phyloP scores from a whole-genome alignment of 2,888 invertebrate species.

The Eucera pruinosa region DNA sequence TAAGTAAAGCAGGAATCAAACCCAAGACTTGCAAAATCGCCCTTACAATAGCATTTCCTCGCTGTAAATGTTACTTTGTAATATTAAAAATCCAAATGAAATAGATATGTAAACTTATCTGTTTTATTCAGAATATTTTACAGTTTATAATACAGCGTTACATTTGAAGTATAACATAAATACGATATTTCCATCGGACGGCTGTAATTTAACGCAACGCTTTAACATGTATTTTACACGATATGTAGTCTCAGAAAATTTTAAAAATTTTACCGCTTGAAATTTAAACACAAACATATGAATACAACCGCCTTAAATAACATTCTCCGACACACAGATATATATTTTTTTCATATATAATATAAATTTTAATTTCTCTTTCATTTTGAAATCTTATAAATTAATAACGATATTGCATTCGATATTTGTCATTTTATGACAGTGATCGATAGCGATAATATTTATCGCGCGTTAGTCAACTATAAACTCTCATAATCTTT shows the following conservation, averaged over 20 bases:
- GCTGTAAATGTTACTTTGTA: too few relatives aligned
- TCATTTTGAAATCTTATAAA: not conserved
- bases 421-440: constrained; percentile 8
- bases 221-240: constrained; percentile 4
- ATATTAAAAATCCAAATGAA: too few relatives aligned
- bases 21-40: too few relatives aligned
- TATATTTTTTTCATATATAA: not conserved
- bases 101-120: constrained; percentile 17
- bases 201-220: constrained; percentile 23
- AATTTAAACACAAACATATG: not conserved
- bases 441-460: constrained; percentile 33
- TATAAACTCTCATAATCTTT: not conserved
- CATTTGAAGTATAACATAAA: constrained; percentile 26
- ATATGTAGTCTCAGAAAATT: constrained; percentile 19
- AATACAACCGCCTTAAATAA: constrained; percentile 40
- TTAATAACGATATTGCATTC: constrained; percentile 2
- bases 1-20: too few relatives aligned
- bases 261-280: not conserved
- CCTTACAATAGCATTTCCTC: too few relatives aligned
- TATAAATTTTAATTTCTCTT: constrained; percentile 10
- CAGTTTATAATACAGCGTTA: constrained; percentile 43
- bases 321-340: constrained; percentile 4
- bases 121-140: constrained; percentile 44
- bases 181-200: constrained; percentile 24
- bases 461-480: not conserved